Evolutionary conservation across 2,797 vertebrate genomes (phyloP).

Genomic region (Gallinago stenura): DNA sequence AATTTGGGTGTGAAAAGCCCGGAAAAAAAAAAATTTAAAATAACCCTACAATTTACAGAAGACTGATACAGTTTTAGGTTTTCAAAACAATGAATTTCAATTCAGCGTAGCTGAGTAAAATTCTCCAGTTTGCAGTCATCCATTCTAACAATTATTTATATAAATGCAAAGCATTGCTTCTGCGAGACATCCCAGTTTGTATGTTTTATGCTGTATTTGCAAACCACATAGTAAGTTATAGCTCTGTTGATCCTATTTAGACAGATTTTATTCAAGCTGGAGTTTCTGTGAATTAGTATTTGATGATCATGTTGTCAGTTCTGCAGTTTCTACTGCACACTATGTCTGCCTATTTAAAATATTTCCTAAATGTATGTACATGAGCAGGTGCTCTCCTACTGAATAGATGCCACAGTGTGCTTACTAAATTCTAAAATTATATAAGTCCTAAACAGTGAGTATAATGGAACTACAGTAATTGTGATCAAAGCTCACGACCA

Average conservation of each 20-base stretch:
- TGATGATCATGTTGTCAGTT: neutral
- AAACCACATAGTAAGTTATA: neutral
- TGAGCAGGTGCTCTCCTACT: neutral
- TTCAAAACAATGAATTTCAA: neutral
- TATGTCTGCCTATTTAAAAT: neutral
- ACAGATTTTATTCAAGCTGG: neutral
- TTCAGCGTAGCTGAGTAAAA: neutral
- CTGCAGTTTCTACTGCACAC: neutral
- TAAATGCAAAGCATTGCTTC: neutral
- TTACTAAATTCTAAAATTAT: neutral
- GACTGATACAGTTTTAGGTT: neutral
- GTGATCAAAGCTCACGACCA: neutral
- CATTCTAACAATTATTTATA: neutral
- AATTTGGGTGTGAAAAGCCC: accelerated
- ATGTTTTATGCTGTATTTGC: neutral
- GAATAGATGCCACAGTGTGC: neutral
- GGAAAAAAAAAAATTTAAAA: neutral
- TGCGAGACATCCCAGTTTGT: neutral
- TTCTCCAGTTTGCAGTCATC: neutral
- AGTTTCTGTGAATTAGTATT: neutral
- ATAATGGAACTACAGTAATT: neutral
- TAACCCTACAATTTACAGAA: neutral
- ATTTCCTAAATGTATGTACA: neutral
- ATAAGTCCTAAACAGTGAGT: neutral
- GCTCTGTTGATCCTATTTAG: neutral